Percentiles rank a stretch among this genome's conserved stretches.
These are phyloP conservation scores for Danio tinwini DNA, from an alignment of 2,797 vertebrate genomes.

Conservation along the genomic window DNA sequence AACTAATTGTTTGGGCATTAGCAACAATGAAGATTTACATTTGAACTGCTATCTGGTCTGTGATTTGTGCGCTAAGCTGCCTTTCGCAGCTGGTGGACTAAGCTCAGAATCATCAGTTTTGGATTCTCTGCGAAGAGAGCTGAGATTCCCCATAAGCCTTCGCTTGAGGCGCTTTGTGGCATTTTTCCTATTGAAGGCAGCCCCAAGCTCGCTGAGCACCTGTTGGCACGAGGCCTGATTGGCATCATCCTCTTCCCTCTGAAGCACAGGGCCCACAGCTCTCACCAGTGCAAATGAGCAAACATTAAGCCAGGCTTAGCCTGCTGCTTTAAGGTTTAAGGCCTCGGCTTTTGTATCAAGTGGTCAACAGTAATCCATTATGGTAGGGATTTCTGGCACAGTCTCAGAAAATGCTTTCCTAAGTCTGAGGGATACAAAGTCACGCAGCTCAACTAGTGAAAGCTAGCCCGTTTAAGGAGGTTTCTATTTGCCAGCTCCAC, in stretches of 20 bases:
- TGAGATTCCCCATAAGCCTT: constrained; percentile 46
- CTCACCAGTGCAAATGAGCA: constrained; percentile 28
- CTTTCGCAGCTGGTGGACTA: constrained; percentile 35
- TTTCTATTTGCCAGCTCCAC: constrained; percentile 10
- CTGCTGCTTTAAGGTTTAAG: constrained; percentile 43
- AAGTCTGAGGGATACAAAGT: background rate
- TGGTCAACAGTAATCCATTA: constrained; percentile 52
- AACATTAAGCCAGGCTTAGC: constrained; percentile 40
- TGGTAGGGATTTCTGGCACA: constrained; percentile 40
- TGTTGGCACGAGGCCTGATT: constrained; percentile 54
- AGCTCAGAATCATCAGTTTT: constrained; percentile 49
- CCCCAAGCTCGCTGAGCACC: constrained; percentile 37
- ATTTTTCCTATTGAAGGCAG: constrained; percentile 33
- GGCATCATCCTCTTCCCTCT: constrained; percentile 42
- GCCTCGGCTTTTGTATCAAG: constrained; percentile 42
- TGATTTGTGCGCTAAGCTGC: constrained; percentile 38
- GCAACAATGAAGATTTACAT: constrained; percentile 20
- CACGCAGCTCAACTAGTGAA: constrained; percentile 16
- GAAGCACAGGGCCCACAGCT: constrained; percentile 1
- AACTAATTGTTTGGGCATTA: constrained; percentile 34
- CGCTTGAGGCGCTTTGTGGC: constrained; percentile 28
- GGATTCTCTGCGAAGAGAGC: constrained; percentile 42
- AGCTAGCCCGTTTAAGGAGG: constrained; percentile 13
- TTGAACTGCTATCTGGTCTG: constrained; percentile 35
- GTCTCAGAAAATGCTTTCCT: constrained; percentile 25